Conservation (phyloP, 2,113 vertebrate genomes). For the Lontra canadensis region DNA sequence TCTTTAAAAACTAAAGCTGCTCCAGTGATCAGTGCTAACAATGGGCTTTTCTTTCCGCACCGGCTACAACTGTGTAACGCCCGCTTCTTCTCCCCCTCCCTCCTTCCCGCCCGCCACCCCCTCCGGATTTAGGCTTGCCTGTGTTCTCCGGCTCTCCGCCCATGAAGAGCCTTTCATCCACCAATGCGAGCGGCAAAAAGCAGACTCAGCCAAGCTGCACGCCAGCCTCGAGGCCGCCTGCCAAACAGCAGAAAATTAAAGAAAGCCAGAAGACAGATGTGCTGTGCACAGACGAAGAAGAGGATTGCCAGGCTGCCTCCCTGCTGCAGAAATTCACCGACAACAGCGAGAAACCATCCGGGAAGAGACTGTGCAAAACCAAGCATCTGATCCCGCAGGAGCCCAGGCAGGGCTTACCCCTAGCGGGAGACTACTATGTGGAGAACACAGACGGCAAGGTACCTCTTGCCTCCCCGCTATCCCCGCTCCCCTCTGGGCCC, state of each 20-base stretch:
- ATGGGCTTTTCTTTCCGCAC: slow-evolving; percentile 80
- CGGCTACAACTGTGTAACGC: slow-evolving; percentile 84
- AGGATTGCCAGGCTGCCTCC: slow-evolving; percentile 87
- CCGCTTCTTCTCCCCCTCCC: slow-evolving; percentile 77
- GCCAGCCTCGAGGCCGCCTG: slow-evolving; percentile 88
- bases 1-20: slow-evolving; percentile 82
- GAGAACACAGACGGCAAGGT: slow-evolving; percentile 90
- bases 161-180: slow-evolving; percentile 87
- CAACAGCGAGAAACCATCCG: slow-evolving; percentile 95
- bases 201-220: slow-evolving; percentile 88
- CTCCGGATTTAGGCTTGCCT: slow-evolving; percentile 82
- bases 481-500: background rate
- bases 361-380: slow-evolving; percentile 99
- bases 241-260: slow-evolving; percentile 92
- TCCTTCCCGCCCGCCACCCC: background rate
- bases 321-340: slow-evolving; percentile 93
- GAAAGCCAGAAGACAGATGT: slow-evolving; percentile 90
- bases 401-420: slow-evolving; percentile 85
- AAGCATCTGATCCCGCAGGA: slow-evolving; percentile 96
- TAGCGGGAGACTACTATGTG: slow-evolving; percentile 84
- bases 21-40: slow-evolving; percentile 82
- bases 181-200: slow-evolving; percentile 87
- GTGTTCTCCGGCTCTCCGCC: slow-evolving; percentile 85
- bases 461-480: slow-evolving; percentile 50
- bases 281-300: slow-evolving; percentile 88